These are phyloP conservation scores for Lochmaea crataegi DNA, from an alignment of 2,888 invertebrate genomes.

Conservation along the genomic window DNA sequence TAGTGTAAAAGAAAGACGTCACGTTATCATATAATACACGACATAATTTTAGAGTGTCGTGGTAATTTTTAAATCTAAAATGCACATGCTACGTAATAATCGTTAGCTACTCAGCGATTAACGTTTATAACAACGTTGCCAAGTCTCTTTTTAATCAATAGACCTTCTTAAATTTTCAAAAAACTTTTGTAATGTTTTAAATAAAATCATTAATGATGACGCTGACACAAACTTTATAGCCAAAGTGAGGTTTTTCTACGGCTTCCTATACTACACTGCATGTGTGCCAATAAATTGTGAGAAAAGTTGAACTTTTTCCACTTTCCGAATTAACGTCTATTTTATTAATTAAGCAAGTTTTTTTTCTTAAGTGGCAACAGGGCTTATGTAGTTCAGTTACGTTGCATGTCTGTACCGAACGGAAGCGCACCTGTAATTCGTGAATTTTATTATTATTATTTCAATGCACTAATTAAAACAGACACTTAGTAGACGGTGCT, in stretches of 20 bases:
- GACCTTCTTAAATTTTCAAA: no score
- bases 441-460: constrained; percentile 59
- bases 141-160: constrained; percentile 1
- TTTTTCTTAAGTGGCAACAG: constrained; percentile 20
- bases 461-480: constrained; percentile 54
- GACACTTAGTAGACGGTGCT: constrained; percentile 44
- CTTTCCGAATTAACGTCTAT: no score
- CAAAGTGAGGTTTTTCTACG: no score
- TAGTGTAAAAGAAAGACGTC: constrained; percentile 23
- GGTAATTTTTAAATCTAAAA: constrained; percentile 37
- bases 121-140: constrained; percentile 22
- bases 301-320: no score
- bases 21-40: constrained; percentile 26
- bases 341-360: neutral
- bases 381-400: constrained; percentile 35
- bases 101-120: constrained; percentile 24
- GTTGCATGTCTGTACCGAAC: constrained; percentile 50
- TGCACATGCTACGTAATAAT: constrained; percentile 35
- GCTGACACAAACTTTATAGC: no score
- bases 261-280: no score
- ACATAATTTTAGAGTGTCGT: constrained; percentile 32
- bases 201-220: no score
- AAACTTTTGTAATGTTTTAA: no score
- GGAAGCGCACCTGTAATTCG: constrained; percentile 60
- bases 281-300: no score